A percentile compares a stretch with the other conserved stretches of the same genome.
These are phyloP conservation scores for Xenopus tropicalis DNA, from an alignment of 2,113 vertebrate species.

Conservation along the genomic window UCB_Xtro_10.0 CM004445.2:65956001-65956500, in stretches of 20 bases:
- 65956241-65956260: constrained; percentile 13
- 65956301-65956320: constrained; percentile 40
- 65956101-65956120: no score
- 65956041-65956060: no score
- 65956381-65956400: constrained; percentile 16
- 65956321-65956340: constrained; percentile 37
- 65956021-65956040: no score
- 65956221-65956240: constrained; percentile 13
- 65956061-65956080: no score
- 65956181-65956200: background rate
- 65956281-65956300: constrained; percentile 5
- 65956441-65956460: constrained; percentile 4
- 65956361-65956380: constrained; percentile 30
- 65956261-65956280: constrained; percentile 10
- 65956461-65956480: constrained; percentile 15
- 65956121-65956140: no score
- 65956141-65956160: no score
- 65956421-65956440: background rate
- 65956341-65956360: constrained; percentile 31
- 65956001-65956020: no score
- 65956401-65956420: constrained; percentile 15
- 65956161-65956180: background rate
- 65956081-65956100: no score
- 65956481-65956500: no score
- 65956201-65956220: background rate